Evolutionary conservation across 2,113 vertebrate genomes (phyloP).

Genomic region (Cochlearius cochlearius): DNA sequence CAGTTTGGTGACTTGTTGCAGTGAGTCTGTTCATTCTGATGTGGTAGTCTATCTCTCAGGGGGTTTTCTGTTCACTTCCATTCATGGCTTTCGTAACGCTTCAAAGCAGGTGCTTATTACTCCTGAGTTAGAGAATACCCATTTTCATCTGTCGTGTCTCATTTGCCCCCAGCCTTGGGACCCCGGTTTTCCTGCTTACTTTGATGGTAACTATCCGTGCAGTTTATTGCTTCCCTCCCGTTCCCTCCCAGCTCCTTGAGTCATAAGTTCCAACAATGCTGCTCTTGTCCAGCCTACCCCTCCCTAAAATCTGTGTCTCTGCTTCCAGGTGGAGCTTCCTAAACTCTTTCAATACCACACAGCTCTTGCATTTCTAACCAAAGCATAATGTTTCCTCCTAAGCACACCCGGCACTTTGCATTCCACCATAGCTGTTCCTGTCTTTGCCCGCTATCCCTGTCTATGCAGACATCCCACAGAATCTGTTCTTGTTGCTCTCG

Average conservation of each 20-base stretch:
- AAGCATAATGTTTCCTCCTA: neutral
- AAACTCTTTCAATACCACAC: neutral
- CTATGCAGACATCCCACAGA: accelerated
- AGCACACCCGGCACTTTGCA: neutral
- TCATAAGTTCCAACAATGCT: neutral
- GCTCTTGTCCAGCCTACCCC: neutral
- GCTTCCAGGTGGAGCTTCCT: neutral
- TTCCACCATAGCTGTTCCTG: accelerated
- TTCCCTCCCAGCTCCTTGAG: neutral
- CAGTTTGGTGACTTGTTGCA: neutral
- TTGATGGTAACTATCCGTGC: neutral
- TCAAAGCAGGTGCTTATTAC: neutral
- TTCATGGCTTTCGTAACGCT: neutral
- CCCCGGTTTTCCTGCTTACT: neutral
- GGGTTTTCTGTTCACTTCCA: neutral
- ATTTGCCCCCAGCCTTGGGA: neutral
- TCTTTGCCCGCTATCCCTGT: neutral
- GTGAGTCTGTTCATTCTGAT: neutral
- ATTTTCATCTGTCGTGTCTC: neutral
- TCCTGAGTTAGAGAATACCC: neutral
- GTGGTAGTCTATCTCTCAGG: neutral
- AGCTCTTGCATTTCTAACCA: neutral
- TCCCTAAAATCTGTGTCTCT: neutral
- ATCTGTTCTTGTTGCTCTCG: neutral
- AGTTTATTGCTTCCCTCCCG: neutral